These are phyloP conservation scores for Stenodema calcarata DNA, from an alignment of 2,888 invertebrate genomes.

Conservation along the genomic window DNA sequence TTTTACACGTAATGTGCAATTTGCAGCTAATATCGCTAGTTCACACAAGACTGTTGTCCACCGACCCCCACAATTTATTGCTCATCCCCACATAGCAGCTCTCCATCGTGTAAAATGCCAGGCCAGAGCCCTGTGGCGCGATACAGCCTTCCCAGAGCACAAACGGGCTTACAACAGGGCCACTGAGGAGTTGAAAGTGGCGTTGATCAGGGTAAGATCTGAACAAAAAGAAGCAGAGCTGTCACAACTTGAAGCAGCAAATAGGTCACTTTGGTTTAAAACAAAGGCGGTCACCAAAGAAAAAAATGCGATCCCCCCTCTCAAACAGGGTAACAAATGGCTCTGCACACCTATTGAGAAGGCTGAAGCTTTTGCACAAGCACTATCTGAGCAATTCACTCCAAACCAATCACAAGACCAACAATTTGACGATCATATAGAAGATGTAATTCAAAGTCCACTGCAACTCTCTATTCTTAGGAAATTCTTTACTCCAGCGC, in stretches of 20 bases:
- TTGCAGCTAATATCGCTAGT: not conserved
- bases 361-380: conserved; percentile 16
- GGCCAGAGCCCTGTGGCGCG: not conserved
- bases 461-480: not conserved
- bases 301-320: not conserved
- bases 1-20: not conserved
- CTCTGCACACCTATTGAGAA: conserved; percentile 1
- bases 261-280: conserved; percentile 4
- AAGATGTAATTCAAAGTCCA: not conserved
- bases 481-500: conserved; percentile 22
- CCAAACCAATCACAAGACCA: not conserved
- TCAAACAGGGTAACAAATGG: not conserved
- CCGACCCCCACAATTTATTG: not conserved
- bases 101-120: not conserved
- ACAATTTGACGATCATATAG: not conserved
- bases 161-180: conserved; percentile 5
- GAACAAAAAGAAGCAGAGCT: not conserved
- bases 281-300: conserved; percentile 3
- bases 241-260: not conserved
- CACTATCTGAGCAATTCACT: not conserved
- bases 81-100: not conserved
- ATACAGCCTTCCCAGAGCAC: conserved; percentile 5
- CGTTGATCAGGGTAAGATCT: not conserved
- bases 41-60: not conserved
- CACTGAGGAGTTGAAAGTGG: not conserved